Base-by-base conservation (phyloP, 2,797 vertebrate genomes). In the Anguilla anguilla region DNA sequence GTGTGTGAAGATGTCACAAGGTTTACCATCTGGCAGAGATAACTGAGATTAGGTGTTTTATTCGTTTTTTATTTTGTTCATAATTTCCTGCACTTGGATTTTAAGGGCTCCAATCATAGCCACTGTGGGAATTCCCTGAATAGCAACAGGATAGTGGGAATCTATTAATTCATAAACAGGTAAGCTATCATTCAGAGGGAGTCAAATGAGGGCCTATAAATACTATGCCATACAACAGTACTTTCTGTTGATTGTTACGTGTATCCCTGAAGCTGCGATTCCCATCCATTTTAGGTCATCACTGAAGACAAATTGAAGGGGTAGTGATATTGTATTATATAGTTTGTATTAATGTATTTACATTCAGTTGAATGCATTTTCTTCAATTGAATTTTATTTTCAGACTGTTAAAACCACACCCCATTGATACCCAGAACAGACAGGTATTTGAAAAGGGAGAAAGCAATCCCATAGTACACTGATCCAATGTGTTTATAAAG, bases 1-100 rank as follows among this genome's bases (percentile, higher is more conserved):
- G 43, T 82, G 79, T 82, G 43, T 49, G 51, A 82, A 51, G 39
- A 25, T 49, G 79, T 82, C 79, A n/a, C 22, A n/a, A 82, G 43
- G 46, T 82, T 82, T 82, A 82, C 79, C 79, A 11, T 82, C 79
- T 82, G 79, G 43, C 25, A 82, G 46, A 51, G 43, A 7, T 11
- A 46, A 22, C 6, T 49, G 43, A 82, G 79, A 82, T 82, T 82
- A 82, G 43, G 46, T 82, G 46, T 51, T 82, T 25, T 77, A 43
- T 43, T 77, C 6, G 74, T 43, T 39, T 39, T 6, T 72, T 72
- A 9, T 9, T 43, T 77, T 43, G 5, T 17, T 43, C 39, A 77
- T 77, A 17, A 77, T 77, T 77, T 77, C 31, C 74, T 43, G 35
- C 6, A 22, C 74, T 39, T 77, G 4, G 74, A 39, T 43, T 77